Base-by-base conservation (phyloP, 2,113 vertebrate species). In the Egretta garzetta region DNA sequence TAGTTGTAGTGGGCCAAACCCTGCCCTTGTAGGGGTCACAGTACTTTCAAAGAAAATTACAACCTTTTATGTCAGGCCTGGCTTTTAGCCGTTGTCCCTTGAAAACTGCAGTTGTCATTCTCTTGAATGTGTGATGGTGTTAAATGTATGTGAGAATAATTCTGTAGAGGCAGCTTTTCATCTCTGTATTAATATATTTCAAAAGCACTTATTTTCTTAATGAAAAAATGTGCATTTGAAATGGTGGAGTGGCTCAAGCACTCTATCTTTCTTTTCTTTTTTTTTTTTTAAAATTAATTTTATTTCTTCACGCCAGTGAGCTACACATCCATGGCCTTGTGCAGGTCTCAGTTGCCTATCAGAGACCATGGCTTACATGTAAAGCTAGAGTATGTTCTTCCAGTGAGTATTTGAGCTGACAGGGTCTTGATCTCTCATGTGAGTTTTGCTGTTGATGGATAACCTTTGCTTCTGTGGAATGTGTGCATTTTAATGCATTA, bases 391-490 rank as follows among this genome's bases (percentile, higher is more conserved):
- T 96, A 88, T 96, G 87, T 91, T 97, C 73, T 94, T 96, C 64
- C 63, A 88, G 56, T 37, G 68, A 81, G 47, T 50, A 62, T 92
- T 79, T 92, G 68, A 94, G 70, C 58, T 96, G 96, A 89, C 93
- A 93, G 58, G 92, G 95, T 96, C 95, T 58, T 97, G 83, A 93
- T 97, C 92, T 83, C 45, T 94, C n/a, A 6, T 97, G 86, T 96
- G 95, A 95, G 47, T 86, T 93, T 96, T 55, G 52, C 91, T 97
- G 93, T 98, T 97, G 97, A 96, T 98, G 94, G 93, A 96, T 98
- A 97, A 98, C 87, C 97, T 98, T 97, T 97, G 76, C 74, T 96
- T 96, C 72, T 74, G 47, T 84, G 72, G 76, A 97, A 93, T 89
- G 67, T 67, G 76, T 96, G 85, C 58, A 84, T 95, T 95, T 95